phyloP scores from a whole-genome alignment of 2,888 invertebrate species.

The Elaeidobius kamerunicus region DNA sequence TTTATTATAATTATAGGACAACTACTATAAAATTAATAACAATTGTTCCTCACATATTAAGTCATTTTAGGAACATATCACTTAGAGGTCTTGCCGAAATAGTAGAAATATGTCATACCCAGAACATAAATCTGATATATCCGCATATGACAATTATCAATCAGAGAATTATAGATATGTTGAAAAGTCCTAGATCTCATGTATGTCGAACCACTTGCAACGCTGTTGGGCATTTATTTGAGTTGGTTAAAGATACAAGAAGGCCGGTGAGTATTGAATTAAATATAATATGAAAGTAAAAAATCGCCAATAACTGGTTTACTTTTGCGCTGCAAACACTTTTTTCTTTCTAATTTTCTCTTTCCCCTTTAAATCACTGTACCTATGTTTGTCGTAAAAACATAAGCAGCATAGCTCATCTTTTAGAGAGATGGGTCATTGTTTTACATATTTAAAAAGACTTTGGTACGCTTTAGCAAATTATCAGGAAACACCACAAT shows the following conservation, averaged over 20 bases:
- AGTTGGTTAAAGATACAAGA: conserved; percentile 48
- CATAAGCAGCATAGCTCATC: too few relatives aligned
- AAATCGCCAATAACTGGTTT: too few relatives aligned
- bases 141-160: conserved; percentile 47
- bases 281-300: too few relatives aligned
- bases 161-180: conserved; percentile 47
- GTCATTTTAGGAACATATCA: conserved; percentile 41
- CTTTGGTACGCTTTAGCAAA: too few relatives aligned
- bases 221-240: conserved; percentile 48
- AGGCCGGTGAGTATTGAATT: conserved; percentile 46
- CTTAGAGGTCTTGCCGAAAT: conserved; percentile 47
- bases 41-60: conserved; percentile 23
- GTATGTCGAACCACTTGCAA: conserved; percentile 49
- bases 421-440: too few relatives aligned
- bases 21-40: not conserved
- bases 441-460: too few relatives aligned
- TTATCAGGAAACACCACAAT: too few relatives aligned
- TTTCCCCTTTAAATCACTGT: too few relatives aligned
- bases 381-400: too few relatives aligned
- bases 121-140: conserved; percentile 39
- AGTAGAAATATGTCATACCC: conserved; percentile 41
- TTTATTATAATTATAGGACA: too few relatives aligned
- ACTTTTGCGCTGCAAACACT: too few relatives aligned
- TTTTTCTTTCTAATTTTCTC: too few relatives aligned
- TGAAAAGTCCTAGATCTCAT: conserved; percentile 48